These are phyloP conservation scores for Numenius phaeopus DNA, from an alignment of 2,797 vertebrate genomes.

Conservation along the genomic window DNA sequence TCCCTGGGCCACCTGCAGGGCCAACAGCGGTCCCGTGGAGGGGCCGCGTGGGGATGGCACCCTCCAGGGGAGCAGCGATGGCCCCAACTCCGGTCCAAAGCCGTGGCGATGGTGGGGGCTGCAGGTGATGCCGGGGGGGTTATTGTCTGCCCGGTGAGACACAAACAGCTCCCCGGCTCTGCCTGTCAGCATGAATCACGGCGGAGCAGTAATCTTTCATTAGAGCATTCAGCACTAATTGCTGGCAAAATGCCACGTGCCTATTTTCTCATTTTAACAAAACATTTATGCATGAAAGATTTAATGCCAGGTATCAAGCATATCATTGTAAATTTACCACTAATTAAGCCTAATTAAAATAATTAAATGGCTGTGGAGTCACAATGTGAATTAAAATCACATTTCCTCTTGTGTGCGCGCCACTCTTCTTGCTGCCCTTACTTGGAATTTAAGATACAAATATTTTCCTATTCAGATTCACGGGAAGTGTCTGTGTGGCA, in stretches of 20 bases:
- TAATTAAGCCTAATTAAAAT: slow-evolving; percentile 98
- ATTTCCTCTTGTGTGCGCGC: slow-evolving; percentile 23
- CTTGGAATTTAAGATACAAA: slow-evolving; percentile 66
- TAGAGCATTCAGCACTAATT: slow-evolving; percentile 88
- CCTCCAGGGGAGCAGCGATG: background rate
- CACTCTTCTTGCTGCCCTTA: slow-evolving; percentile 28
- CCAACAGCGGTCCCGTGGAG: rapidly evolving
- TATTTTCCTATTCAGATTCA: slow-evolving; percentile 76
- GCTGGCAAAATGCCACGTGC: slow-evolving; percentile 85
- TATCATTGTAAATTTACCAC: slow-evolving; percentile 96
- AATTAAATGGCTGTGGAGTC: slow-evolving; percentile 91
- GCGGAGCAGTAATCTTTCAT: slow-evolving; percentile 84
- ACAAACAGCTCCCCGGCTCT: slow-evolving; percentile 77
- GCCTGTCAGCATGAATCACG: slow-evolving; percentile 85
- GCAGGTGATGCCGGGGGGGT: background rate
- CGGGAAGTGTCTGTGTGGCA: slow-evolving; percentile 81
- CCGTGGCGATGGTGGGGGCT: rapidly evolving
- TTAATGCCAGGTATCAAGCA: slow-evolving; percentile 96
- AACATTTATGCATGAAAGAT: slow-evolving; percentile 96
- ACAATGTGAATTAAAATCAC: slow-evolving; percentile 84
- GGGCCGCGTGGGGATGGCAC: rapidly evolving
- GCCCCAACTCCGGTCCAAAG: rapidly evolving
- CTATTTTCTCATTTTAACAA: slow-evolving; percentile 85
- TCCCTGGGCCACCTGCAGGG: background rate
- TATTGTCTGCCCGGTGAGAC: slow-evolving; percentile 11